Evolutionary conservation across 2,888 invertebrate species (phyloP).

Genomic region (Adelognathus sp.): DNA sequence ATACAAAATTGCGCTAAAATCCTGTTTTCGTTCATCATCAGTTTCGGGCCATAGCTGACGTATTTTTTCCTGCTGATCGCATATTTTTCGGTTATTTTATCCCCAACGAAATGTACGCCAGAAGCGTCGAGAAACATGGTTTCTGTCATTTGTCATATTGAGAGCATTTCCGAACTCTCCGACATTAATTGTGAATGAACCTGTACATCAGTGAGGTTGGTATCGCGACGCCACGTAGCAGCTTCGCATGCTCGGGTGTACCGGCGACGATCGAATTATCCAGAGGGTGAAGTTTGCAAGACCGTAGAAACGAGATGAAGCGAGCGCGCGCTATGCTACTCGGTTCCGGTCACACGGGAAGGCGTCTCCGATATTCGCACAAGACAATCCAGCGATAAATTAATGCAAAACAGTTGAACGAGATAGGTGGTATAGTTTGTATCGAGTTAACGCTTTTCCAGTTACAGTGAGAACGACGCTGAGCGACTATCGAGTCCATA

Average conservation of each 20-base stretch:
- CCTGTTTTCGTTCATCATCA: too few relatives aligned
- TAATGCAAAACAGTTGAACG: constrained; percentile 19
- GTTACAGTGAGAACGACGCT: not conserved
- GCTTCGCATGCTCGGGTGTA: constrained; percentile 37
- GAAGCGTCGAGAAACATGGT: constrained; percentile 2
- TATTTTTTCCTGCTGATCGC: too few relatives aligned
- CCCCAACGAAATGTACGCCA: too few relatives aligned
- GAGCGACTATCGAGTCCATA: not conserved
- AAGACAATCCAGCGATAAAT: constrained; percentile 45
- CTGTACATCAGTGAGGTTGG: too few relatives aligned
- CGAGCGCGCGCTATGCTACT: constrained; percentile 27
- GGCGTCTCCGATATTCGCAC: constrained; percentile 28
- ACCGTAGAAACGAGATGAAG: constrained; percentile 4
- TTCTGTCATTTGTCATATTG: too few relatives aligned
- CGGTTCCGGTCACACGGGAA: not conserved
- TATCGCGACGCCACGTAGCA: constrained; percentile 41
- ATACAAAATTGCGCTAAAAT: too few relatives aligned
- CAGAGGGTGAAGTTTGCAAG: constrained; percentile 9
- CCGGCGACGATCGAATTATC: constrained; percentile 53
- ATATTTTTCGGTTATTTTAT: too few relatives aligned
- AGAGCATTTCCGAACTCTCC: too few relatives aligned
- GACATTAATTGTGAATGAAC: too few relatives aligned
- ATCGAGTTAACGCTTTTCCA: constrained; percentile 14
- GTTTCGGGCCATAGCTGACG: too few relatives aligned
- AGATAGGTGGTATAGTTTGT: constrained; percentile 15